A percentile compares a stretch with the other conserved stretches of the same genome.
Conservation (phyloP, 2,888 invertebrate genomes). For the Ferdinandea cuprea region DNA sequence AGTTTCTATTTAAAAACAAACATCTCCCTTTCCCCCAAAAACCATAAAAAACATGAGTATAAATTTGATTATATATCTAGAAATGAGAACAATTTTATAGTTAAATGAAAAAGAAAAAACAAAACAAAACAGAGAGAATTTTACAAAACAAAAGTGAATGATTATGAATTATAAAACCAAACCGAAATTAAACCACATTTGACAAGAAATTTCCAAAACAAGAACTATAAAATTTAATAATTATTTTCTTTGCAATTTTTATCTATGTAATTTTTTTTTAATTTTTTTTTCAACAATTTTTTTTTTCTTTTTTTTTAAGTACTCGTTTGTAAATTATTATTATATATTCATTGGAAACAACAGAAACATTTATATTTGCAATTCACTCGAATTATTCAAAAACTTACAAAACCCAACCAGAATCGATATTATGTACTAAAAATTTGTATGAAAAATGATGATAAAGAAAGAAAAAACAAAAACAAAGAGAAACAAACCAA, state of each 20-base stretch:
- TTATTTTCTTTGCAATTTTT: conserved; percentile 34
- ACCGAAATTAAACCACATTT: conserved; percentile 4
- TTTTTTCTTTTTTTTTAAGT: conserved; percentile 35
- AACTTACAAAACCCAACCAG: conserved; percentile 32
- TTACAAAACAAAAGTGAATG: conserved; percentile 62
- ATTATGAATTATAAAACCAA: conserved; percentile 42
- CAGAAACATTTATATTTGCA: too few species aligned
- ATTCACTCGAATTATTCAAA: conserved; percentile 65
- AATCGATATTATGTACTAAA: conserved; percentile 65
- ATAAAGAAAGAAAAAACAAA: conserved; percentile 6
- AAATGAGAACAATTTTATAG: conserved; percentile 52
- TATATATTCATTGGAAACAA: conserved; percentile 3
- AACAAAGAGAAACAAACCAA: conserved; percentile 22
- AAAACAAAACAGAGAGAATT: conserved; percentile 15
- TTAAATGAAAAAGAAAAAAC: conserved; percentile 26
- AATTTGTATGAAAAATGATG: conserved; percentile 33
- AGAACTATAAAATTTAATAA: conserved; percentile 38
- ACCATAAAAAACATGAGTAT: too few species aligned
- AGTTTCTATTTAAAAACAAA: conserved; percentile 74
- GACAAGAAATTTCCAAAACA: conserved; percentile 56
- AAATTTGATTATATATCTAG: too few species aligned
- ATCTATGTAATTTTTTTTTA: conserved; percentile 21
- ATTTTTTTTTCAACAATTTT: conserved; percentile 20
- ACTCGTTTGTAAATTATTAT: conserved; percentile 60
- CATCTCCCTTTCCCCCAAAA: conserved; percentile 14